Percentiles rank a stretch among this genome's conserved stretches.
These are phyloP conservation scores for Platysteira castanea DNA, from an alignment of 2,113 vertebrate genomes.

Conservation along the genomic window DNA sequence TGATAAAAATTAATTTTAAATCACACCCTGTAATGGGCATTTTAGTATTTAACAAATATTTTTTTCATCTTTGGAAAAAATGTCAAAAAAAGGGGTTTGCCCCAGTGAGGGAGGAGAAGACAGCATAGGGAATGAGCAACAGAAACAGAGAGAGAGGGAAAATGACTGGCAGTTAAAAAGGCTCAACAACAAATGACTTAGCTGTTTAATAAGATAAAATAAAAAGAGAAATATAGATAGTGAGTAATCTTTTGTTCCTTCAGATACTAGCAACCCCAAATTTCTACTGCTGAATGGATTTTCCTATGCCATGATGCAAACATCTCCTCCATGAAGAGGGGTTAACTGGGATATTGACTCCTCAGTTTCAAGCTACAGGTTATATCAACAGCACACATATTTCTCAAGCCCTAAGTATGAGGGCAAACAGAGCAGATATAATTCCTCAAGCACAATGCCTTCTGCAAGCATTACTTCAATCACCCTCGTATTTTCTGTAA, in stretches of 20 bases:
- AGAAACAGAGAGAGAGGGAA: background rate
- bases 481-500: background rate
- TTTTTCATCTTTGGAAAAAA: background rate
- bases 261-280: background rate
- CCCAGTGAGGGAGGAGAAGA: fast-evolving
- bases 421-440: background rate
- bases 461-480: background rate
- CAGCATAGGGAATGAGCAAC: background rate
- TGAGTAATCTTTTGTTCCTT: background rate
- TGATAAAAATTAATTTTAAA: background rate
- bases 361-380: background rate
- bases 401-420: background rate
- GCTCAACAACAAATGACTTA: background rate
- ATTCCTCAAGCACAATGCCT: background rate
- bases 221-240: background rate
- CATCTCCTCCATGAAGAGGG: fast-evolving
- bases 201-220: background rate
- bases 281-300: background rate
- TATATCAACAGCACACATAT: background rate
- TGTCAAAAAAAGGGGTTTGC: background rate
- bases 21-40: background rate
- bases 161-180: background rate
- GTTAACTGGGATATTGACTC: background rate
- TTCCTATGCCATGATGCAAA: background rate
- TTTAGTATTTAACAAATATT: background rate